phyloP scores from a whole-genome alignment of 35 echinoderm and acorn worm species.

The Amphiura filiformis region DNA sequence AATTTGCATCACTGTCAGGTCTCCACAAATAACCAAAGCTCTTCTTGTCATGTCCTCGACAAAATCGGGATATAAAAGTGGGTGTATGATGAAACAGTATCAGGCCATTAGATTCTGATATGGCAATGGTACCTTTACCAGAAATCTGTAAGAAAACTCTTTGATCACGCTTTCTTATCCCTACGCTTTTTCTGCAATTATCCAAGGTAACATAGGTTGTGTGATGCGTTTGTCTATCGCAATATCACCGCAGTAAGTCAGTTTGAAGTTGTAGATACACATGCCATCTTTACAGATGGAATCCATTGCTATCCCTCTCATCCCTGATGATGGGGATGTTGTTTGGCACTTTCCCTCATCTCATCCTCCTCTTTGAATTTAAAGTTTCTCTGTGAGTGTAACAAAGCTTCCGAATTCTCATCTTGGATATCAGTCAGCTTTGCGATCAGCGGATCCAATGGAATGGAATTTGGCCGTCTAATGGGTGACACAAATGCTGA shows the following conservation, averaged over 20 bases:
- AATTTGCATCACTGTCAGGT: conserved; percentile 49
- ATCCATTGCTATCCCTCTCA: not conserved
- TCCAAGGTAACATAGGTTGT: conserved; percentile 85
- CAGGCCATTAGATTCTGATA: conserved; percentile 68
- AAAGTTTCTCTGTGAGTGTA: not conserved
- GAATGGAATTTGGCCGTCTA: not conserved
- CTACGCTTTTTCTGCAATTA: conserved; percentile 63
- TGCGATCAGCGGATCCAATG: not conserved
- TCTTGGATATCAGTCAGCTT: not conserved
- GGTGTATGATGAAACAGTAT: conserved; percentile 76
- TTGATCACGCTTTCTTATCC: conserved; percentile 16
- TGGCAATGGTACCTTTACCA: conserved; percentile 63
- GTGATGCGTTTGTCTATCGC: conserved; percentile 72
- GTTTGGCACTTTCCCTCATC: not conserved
- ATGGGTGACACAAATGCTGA: not conserved
- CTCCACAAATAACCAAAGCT: conserved; percentile 82
- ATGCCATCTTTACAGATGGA: not conserved
- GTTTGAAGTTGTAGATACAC: conserved; percentile 7
- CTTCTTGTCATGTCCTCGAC: conserved; percentile 50
- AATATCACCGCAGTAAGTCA: conserved; percentile 57
- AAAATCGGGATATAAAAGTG: conserved; percentile 70
- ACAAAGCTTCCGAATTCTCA: not conserved
- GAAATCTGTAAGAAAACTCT: conserved; percentile 73
- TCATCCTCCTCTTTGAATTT: not conserved
- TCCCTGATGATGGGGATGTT: not conserved